Evolutionary conservation across 1,140 invertebrate species (phyloP), one percentile per base, ranked within the genome.

Genomic region (Aphaenogaster ashmeadi): DNA sequence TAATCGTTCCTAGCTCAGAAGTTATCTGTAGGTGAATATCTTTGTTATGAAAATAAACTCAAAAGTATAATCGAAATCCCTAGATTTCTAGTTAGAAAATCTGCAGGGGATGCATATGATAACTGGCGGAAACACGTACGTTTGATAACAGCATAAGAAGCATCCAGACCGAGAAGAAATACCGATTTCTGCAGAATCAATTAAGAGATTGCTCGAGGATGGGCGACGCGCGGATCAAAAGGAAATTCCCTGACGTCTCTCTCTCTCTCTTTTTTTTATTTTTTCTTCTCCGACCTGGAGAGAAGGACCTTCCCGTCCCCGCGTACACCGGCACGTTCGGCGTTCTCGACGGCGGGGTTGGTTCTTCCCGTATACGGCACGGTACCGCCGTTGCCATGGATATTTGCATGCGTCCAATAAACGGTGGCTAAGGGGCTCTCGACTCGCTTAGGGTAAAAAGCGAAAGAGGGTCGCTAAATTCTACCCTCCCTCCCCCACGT

Each of bases 351-450:
- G 72, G 83, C 67, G 71, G 75, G 71, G 87, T 54, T 87, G 87
- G 85, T 87, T 87, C 87, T 86, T 83, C 66, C 36, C 67, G 52
- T 60, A 74, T 87, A 90, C 86, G 81, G 89, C 72, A 13, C 41
- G 85, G 89, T 86, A 75, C 86, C 86, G 67, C 87, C 92, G 95
- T 96, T 96, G 95, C 95, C 94, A 96, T 95, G 95, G 95, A 95
- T 96, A 96, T 96, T 96, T 96, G 95, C 95, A 95, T 96, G 95
- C 95, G 94, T 95, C 95, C 94, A 95, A 96, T 96, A 95, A 96
- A 95, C 94, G 95, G 93, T 94, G 93, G 94, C 94, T 95, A 95
- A 95, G 94, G 95, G 94, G 94, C 94, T 94, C 94, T 94, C 94
- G 93, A 94, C 92, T 94, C 92, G 94, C 93, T 94, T 94, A 93